Percentiles rank a stretch among this genome's conserved stretches.
Conservation (phyloP, 2,113 vertebrate species). For the Corythoichthys haematopterus region DNA sequence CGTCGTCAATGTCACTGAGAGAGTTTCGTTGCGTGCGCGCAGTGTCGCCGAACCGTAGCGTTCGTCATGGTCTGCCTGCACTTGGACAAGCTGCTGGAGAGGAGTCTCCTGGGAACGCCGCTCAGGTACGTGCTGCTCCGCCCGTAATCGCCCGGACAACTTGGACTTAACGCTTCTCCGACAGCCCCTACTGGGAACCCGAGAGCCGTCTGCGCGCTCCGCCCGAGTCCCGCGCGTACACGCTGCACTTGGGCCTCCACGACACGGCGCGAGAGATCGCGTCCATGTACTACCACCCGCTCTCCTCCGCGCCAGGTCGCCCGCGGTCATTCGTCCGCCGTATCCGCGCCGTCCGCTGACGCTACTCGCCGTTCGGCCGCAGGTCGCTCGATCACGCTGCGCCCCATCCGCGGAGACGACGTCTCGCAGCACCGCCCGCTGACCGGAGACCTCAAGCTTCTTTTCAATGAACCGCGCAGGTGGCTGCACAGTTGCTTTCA, state of each 20-base stretch:
- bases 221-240: slow-evolving; percentile 32
- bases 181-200: slow-evolving; percentile 37
- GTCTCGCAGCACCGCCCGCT: slow-evolving; percentile 29
- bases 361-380: slow-evolving; percentile 4
- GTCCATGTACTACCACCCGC: slow-evolving; percentile 26
- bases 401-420: slow-evolving; percentile 19
- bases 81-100: slow-evolving; percentile 53
- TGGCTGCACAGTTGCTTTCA: slow-evolving; percentile 33
- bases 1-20: no score
- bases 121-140: slow-evolving; percentile 20
- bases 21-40: neutral
- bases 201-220: neutral
- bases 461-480: slow-evolving; percentile 18
- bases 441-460: slow-evolving; percentile 32
- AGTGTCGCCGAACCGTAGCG: slow-evolving; percentile 19
- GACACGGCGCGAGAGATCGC: slow-evolving; percentile 31
- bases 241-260: slow-evolving; percentile 50
- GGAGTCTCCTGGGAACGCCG: slow-evolving; percentile 49
- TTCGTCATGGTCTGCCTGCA: slow-evolving; percentile 56
- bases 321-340: neutral
- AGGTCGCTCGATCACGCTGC: slow-evolving; percentile 18
- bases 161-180: neutral
- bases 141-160: no score
- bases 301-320: slow-evolving; percentile 6
- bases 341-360: neutral